phyloP scores from a whole-genome alignment of 2,888 invertebrate species.

The Amorpha juglandis region DNA sequence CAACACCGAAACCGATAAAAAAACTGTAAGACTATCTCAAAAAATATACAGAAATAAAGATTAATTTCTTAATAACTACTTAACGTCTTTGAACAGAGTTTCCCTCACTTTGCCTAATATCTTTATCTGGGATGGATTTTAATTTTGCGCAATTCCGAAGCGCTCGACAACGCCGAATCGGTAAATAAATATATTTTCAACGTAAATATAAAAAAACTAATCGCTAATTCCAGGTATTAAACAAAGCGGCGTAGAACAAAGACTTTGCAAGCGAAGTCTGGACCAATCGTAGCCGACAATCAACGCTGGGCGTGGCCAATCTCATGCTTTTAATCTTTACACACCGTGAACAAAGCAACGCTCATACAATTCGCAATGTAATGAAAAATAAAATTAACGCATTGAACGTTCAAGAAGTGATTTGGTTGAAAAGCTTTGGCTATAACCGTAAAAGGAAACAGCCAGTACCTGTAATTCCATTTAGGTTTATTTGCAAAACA shows the following conservation, averaged over 20 bases:
- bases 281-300: conserved; percentile 70
- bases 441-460: conserved; percentile 19
- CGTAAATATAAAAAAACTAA: conserved; percentile 38
- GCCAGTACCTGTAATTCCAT: conserved; percentile 22
- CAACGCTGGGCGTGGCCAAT: conserved; percentile 71
- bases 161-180: background rate
- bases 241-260: conserved; percentile 74
- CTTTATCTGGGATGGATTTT: conserved; percentile 19
- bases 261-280: conserved; percentile 46
- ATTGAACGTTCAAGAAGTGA: conserved; percentile 24
- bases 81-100: background rate
- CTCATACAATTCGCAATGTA: conserved; percentile 62
- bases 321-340: conserved; percentile 64
- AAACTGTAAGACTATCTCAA: too few species aligned
- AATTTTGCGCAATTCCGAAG: background rate
- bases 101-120: conserved; percentile 14
- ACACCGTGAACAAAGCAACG: conserved; percentile 66
- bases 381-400: conserved; percentile 27
- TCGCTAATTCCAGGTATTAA: conserved; percentile 70
- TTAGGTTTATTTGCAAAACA: conserved; percentile 23
- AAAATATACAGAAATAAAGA: conserved; percentile 10
- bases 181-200: background rate
- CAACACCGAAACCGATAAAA: too few species aligned
- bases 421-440: conserved; percentile 20
- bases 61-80: conserved; percentile 3